A percentile compares a stretch with the other conserved stretches of the same genome.
Evolutionary conservation across 2,797 vertebrate genomes (phyloP).

Genomic region (Moxostoma hubbsi): DNA sequence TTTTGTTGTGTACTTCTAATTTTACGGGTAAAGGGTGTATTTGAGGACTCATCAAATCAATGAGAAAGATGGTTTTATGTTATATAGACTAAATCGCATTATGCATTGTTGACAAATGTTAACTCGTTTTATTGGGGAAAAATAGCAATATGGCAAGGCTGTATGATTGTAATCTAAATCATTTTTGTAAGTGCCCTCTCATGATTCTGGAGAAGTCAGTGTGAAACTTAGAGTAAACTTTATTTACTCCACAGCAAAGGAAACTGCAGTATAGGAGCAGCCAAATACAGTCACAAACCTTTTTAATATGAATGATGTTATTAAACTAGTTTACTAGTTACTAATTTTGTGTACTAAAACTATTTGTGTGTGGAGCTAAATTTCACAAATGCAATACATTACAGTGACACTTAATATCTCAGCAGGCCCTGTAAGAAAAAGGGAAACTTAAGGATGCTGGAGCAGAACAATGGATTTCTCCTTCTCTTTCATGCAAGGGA

Average conservation of each 20-base stretch:
- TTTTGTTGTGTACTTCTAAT: no score
- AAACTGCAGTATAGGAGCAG: not conserved
- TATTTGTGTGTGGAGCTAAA: not conserved
- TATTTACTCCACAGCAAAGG: not conserved
- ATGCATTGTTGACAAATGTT: not conserved
- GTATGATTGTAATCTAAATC: not conserved
- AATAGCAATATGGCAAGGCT: not conserved
- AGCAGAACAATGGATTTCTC: slow-evolving; percentile 99
- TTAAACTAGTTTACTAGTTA: not conserved
- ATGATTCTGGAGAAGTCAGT: not conserved
- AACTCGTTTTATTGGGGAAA: not conserved
- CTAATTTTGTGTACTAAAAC: not conserved
- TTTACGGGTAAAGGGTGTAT: not conserved
- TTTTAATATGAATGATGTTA: not conserved
- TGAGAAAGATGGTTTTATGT: no score
- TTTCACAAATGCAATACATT: not conserved
- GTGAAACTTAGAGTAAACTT: slow-evolving; percentile 8
- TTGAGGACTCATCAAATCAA: not conserved
- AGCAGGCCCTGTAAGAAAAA: slow-evolving; percentile 99
- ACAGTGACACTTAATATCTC: slow-evolving; percentile 44
- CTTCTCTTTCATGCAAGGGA: slow-evolving; percentile 99
- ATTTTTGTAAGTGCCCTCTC: not conserved
- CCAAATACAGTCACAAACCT: not conserved
- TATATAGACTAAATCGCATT: not conserved
- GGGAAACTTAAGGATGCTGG: slow-evolving; percentile 99